Base-by-base conservation (phyloP, 23 tunicate genomes). In the Phallusia fumigata region DNA sequence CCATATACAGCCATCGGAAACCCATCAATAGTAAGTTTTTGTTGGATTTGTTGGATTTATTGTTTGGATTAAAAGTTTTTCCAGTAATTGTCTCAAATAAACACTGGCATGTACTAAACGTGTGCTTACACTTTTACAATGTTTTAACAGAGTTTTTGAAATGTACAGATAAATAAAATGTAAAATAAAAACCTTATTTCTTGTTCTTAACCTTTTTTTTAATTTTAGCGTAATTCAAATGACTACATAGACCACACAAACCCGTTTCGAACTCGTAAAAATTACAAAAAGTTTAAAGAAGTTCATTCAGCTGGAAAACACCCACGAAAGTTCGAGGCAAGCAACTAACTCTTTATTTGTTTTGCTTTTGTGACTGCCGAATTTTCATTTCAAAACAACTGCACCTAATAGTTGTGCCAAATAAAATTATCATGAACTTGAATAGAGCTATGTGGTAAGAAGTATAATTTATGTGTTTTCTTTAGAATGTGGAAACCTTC, bases 401-500 rank as follows among this genome's bases (percentile, higher is more conserved):
- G 13, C 16, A 13, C 69, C 69, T 8, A 58, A 58, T n/a, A n/a
- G n/a, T n/a, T n/a, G n/a, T n/a, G n/a, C n/a, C n/a, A n/a, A n/a
- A n/a, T n/a, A n/a, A n/a, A n/a, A n/a, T n/a, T n/a, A n/a, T n/a
- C n/a, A n/a, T n/a, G n/a, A n/a, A n/a, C n/a, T n/a, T n/a, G n/a
- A n/a, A n/a, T n/a, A n/a, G n/a, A n/a, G n/a, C 10, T 40, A 3
- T 40, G 10, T 40, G 5, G 47, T 58, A 13, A 13, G 13, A 21
- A 21, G 16, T 3, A 22, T 21, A 13, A 58, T 58, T 1, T 21
- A 58, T 21, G 3, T 58, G 26, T 32, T 74, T 77, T 77, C 11
- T 36, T 24, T 15, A 91, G 86, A 82, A 84, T 82, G 96, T 91
- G 21, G 87, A 91, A 79, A 91, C 96, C 30, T 91, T 91, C 80